Percentiles rank a stretch among this genome's conserved stretches.
phyloP scores from a whole-genome alignment of 2,888 invertebrate species.

The Drosophila rellima region DNA sequence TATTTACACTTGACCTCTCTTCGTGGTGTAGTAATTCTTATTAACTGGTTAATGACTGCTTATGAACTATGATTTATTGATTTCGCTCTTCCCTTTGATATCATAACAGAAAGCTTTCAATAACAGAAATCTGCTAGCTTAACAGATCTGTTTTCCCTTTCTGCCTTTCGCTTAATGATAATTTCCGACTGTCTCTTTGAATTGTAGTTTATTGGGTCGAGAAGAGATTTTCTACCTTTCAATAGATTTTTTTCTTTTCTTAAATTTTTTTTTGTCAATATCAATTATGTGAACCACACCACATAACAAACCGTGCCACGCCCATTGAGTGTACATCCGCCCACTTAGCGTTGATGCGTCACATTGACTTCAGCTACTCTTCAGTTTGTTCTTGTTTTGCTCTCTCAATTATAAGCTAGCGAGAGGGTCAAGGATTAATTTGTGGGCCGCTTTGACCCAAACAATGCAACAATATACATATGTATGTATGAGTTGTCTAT shows the following conservation, averaged over 20 bases:
- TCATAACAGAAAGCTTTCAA: neutral
- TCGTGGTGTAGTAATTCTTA: constrained; percentile 10
- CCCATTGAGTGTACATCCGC: constrained; percentile 18
- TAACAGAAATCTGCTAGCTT: neutral
- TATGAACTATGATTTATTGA: neutral
- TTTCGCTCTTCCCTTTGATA: neutral
- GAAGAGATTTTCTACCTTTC: constrained; percentile 53
- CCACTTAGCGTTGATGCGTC: constrained; percentile 57
- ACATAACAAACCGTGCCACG: constrained; percentile 43
- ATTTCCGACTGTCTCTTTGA: neutral
- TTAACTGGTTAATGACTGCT: neutral
- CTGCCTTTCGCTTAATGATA: neutral
- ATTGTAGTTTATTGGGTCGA: constrained; percentile 18
- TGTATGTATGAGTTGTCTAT: neutral
- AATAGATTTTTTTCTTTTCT: constrained; percentile 46
- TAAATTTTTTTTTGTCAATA: constrained; percentile 42
- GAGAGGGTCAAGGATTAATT: constrained; percentile 82
- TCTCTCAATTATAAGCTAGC: constrained; percentile 71
- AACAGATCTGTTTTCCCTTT: neutral
- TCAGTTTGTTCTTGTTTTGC: constrained; percentile 14
- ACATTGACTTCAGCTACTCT: constrained; percentile 13
- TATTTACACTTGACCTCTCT: neutral
- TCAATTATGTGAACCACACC: constrained; percentile 54
- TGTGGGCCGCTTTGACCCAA: constrained; percentile 52
- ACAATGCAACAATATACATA: constrained; percentile 24